Percentiles rank a stretch among this genome's conserved stretches.
These are phyloP conservation scores for Ganaspis sp. DNA, from an alignment of 1,140 invertebrate genomes.

Conservation along the genomic window DNA sequence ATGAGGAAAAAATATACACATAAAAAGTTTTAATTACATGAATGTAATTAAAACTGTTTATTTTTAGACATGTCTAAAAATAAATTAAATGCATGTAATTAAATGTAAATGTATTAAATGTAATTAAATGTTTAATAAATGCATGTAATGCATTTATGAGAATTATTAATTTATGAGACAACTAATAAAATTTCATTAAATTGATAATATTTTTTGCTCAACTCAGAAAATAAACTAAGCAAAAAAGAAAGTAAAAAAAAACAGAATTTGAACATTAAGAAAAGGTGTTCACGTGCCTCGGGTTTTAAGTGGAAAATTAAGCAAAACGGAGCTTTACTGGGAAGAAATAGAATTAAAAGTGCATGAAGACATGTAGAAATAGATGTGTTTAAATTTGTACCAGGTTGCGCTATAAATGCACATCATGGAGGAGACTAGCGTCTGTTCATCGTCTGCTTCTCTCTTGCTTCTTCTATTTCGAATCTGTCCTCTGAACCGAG, in stretches of 20 bases:
- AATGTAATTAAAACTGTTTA: too few species aligned
- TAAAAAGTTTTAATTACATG: too few species aligned
- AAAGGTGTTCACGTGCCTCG: neutral
- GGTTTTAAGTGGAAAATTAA: constrained; percentile 37
- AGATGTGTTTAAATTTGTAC: constrained; percentile 62
- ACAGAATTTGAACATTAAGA: neutral
- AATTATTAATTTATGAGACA: too few species aligned
- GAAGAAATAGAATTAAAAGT: constrained; percentile 54
- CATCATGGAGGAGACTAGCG: constrained; percentile 57
- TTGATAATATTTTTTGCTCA: neutral
- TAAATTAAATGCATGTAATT: too few species aligned
- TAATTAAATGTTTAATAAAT: too few species aligned
- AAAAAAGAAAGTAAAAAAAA: constrained; percentile 38
- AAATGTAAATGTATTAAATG: too few species aligned
- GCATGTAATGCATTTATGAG: too few species aligned
- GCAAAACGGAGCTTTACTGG: constrained; percentile 39
- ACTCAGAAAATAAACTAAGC: constrained; percentile 51
- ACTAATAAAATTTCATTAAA: neutral
- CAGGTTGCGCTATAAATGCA: constrained; percentile 58
- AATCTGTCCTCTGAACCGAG: neutral
- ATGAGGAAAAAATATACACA: too few species aligned
- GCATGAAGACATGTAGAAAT: constrained; percentile 56
- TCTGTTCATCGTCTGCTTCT: constrained; percentile 63
- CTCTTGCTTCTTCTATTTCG: constrained; percentile 23
- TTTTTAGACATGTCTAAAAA: too few species aligned